phyloP scores from a whole-genome alignment of 2,797 vertebrate species.

The Gymnothorax javanicus region DNA sequence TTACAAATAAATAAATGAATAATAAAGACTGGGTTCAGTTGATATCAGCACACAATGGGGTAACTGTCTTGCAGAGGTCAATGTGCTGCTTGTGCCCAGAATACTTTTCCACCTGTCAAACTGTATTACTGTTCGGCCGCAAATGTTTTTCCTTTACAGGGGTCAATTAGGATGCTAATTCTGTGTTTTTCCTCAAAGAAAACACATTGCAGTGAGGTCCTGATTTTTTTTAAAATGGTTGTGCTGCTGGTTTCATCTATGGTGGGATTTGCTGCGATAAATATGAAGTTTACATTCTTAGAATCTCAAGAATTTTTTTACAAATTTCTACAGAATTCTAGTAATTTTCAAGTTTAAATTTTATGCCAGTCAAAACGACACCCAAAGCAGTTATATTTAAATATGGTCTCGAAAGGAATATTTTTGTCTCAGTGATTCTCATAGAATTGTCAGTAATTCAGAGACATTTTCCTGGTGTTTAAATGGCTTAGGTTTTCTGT shows the following conservation, averaged over 20 bases:
- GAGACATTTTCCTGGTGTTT: neutral
- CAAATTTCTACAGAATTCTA: neutral
- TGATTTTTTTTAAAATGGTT: neutral
- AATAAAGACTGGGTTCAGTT: neutral
- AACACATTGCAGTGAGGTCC: neutral
- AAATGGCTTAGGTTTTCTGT: neutral
- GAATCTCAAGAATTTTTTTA: neutral
- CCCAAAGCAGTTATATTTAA: neutral
- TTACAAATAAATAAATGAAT: neutral
- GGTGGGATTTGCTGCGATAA: neutral
- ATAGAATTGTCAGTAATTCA: neutral
- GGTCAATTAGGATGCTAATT: neutral
- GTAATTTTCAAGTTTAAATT: neutral
- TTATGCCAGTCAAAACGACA: neutral
- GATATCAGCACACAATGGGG: neutral
- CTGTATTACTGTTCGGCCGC: neutral
- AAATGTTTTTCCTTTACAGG: neutral
- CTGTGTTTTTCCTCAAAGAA: neutral
- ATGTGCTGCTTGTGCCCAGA: neutral
- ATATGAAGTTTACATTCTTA: neutral
- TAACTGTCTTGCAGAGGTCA: slow-evolving; percentile 7
- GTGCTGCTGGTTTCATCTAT: neutral
- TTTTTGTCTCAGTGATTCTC: too few species aligned
- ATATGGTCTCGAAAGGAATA: neutral
- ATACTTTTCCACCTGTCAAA: neutral